Evolutionary conservation across 2,113 vertebrate species (phyloP).

Genomic region (Penelope pileata): DNA sequence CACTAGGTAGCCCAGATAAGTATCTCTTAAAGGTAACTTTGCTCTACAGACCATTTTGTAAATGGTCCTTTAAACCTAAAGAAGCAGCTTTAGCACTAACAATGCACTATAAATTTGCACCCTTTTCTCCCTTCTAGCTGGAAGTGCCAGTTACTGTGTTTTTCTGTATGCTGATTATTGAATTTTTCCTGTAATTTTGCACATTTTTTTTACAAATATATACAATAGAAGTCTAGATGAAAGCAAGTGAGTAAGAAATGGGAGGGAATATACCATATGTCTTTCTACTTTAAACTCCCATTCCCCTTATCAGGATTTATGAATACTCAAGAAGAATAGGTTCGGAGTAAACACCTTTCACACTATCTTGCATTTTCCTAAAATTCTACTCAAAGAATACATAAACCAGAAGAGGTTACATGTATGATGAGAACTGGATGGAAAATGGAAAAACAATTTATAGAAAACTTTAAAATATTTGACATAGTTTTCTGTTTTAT

Average conservation of each 20-base stretch:
- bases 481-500: neutral
- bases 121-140: neutral
- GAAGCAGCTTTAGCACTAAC: neutral
- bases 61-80: neutral
- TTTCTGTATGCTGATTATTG: neutral
- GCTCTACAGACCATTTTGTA: neutral
- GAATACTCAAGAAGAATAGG: neutral
- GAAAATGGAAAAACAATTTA: neutral
- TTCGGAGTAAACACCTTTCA: neutral
- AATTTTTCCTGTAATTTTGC: neutral
- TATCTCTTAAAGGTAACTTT: neutral
- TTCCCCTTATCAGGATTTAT: neutral
- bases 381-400: neutral
- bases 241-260: neutral
- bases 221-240: neutral
- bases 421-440: neutral
- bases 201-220: neutral
- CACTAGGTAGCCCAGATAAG: neutral
- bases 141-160: neutral
- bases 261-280: neutral
- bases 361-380: neutral
- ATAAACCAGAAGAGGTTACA: neutral
- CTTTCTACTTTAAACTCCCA: neutral
- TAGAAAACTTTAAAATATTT: neutral
- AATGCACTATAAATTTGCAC: neutral